Conservation (phyloP, 53 echinoderm and acorn worm genomes). For the Holothuria scabra region DNA sequence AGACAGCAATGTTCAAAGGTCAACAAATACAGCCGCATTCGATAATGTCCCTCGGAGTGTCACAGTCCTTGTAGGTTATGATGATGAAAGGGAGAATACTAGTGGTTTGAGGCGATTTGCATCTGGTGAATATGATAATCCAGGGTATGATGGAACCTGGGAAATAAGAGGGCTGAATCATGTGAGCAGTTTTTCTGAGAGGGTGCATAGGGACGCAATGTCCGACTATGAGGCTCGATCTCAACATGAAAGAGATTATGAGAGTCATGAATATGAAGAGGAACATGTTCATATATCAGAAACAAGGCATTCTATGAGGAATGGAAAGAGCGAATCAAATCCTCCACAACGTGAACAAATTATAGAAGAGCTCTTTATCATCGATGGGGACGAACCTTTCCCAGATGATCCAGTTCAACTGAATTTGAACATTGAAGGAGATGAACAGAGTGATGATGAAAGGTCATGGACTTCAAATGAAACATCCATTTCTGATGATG, state of each 20-base stretch:
- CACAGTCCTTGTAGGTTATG: conserved; percentile 24
- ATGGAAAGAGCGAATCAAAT: neutral
- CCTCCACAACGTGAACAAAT: neutral
- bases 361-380: conserved; percentile 16
- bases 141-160: conserved; percentile 2
- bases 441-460: neutral
- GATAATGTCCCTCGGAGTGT: neutral
- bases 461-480: neutral
- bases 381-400: neutral
- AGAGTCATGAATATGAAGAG: conserved; percentile 23
- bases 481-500: neutral
- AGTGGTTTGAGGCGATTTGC: neutral
- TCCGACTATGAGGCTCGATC: neutral
- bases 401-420: neutral
- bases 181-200: neutral
- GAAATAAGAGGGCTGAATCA: conserved; percentile 23
- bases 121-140: neutral
- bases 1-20: neutral
- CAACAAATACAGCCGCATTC: conserved; percentile 4
- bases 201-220: too few relatives aligned
- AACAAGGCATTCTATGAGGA: neutral
- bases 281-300: conserved; percentile 22
- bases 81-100: neutral
- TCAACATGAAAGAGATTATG: neutral
- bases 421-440: neutral